Evolutionary conservation across 2,797 vertebrate genomes (phyloP).

Genomic region (Brachyalestes nurse): DNA sequence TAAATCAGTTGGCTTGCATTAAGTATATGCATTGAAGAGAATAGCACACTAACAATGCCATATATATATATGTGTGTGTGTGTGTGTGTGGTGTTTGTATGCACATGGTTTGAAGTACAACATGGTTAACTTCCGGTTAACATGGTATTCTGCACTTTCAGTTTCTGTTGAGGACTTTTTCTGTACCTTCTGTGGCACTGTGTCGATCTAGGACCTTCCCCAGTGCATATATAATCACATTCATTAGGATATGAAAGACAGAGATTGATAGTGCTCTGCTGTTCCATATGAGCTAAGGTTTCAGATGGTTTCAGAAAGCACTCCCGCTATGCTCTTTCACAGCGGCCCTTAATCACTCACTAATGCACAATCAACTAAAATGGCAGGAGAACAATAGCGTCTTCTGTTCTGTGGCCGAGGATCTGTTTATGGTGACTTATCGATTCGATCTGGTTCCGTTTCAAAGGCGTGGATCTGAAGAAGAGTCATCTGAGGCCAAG

Average conservation of each 20-base stretch:
- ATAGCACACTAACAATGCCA: neutral
- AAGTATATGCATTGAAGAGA: neutral
- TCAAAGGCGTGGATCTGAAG: slow-evolving; percentile 57
- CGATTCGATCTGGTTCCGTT: slow-evolving; percentile 63
- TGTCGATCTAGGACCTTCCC: neutral
- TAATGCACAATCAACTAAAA: slow-evolving; percentile 38
- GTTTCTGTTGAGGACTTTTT: slow-evolving; percentile 2
- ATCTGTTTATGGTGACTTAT: slow-evolving; percentile 62
- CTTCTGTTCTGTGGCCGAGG: slow-evolving; percentile 40
- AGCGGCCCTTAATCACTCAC: slow-evolving; percentile 47
- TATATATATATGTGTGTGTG: neutral
- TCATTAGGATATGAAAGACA: slow-evolving; percentile 17
- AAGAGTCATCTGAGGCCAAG: slow-evolving; percentile 49
- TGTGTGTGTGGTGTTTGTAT: too few relatives aligned
- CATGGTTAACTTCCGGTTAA: neutral
- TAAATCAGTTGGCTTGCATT: neutral
- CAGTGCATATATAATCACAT: neutral
- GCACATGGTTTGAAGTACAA: neutral
- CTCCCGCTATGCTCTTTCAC: slow-evolving; percentile 15
- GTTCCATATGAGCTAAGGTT: neutral
- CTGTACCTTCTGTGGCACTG: neutral
- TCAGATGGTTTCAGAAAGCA: slow-evolving; percentile 16
- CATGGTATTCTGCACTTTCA: neutral
- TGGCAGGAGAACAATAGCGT: slow-evolving; percentile 54
- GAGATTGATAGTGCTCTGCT: neutral